phyloP scores from a whole-genome alignment of 2,113 vertebrate genomes.

The Sigmodon hispidus region DNA sequence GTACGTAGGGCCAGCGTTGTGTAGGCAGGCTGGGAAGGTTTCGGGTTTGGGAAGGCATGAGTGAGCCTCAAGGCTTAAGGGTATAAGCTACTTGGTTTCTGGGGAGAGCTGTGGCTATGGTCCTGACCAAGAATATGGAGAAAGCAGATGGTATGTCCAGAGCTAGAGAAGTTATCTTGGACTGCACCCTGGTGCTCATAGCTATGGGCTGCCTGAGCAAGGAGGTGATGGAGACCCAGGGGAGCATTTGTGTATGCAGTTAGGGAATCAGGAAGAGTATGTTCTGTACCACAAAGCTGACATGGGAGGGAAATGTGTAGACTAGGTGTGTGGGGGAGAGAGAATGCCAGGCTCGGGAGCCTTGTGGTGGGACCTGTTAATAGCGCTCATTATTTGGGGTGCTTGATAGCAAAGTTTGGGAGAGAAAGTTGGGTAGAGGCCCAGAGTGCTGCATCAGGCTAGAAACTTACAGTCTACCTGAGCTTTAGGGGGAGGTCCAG shows the following conservation, averaged over 20 bases:
- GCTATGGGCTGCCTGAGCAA: not conserved
- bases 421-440: not conserved
- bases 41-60: not conserved
- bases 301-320: not conserved
- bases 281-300: not conserved
- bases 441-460: not conserved
- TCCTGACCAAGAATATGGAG: not conserved
- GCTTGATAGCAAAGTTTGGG: not conserved
- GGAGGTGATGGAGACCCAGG: not conserved
- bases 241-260: too few relatives aligned
- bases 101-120: not conserved
- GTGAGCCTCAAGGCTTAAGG: not conserved
- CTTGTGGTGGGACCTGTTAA: not conserved
- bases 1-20: not conserved
- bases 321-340: not conserved
- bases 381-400: not conserved
- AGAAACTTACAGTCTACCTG: rapidly evolving
- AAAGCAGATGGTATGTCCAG: not conserved
- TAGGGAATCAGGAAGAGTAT: not conserved
- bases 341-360: not conserved
- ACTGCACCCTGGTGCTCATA: not conserved
- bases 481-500: not conserved
- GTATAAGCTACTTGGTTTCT: not conserved
- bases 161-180: not conserved
- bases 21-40: not conserved